Conservation (phyloP, 2,888 invertebrate genomes). For the Ethmia dodecea region DNA sequence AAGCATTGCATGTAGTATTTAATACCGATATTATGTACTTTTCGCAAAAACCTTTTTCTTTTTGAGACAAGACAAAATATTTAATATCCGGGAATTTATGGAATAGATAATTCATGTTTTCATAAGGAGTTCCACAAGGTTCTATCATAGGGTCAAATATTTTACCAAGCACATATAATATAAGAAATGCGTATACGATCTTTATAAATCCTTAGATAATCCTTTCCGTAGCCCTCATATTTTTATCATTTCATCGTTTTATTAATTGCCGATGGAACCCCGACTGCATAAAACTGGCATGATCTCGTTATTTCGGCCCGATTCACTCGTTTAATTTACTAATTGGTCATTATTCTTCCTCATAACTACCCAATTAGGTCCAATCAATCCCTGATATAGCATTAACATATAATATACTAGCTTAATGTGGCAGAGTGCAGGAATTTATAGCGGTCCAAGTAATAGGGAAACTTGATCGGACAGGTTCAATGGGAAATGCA, state of each 20-base stretch:
- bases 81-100: not conserved
- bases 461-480: slow-evolving; percentile 2
- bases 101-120: not conserved
- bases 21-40: not conserved
- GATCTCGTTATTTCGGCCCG: slow-evolving; percentile 40
- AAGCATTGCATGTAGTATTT: no score
- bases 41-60: not conserved
- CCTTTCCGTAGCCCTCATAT: no score
- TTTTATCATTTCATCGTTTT: no score
- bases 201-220: no score
- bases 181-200: no score
- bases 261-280: no score
- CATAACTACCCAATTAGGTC: slow-evolving; percentile 65
- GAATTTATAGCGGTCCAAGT: slow-evolving; percentile 3
- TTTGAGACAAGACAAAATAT: not conserved
- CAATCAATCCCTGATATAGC: slow-evolving; percentile 64
- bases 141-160: slow-evolving; percentile 22
- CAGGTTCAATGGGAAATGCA: slow-evolving; percentile 13
- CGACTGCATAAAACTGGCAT: slow-evolving; percentile 36
- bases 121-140: slow-evolving; percentile 30
- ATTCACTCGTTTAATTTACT: slow-evolving; percentile 57
- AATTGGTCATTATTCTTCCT: slow-evolving; percentile 67
- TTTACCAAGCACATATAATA: slow-evolving; percentile 26
- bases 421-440: slow-evolving; percentile 11
- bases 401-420: slow-evolving; percentile 52